phyloP scores from a whole-genome alignment of 2,113 vertebrate genomes.

The Periophthalmodon schlosseri region DNA sequence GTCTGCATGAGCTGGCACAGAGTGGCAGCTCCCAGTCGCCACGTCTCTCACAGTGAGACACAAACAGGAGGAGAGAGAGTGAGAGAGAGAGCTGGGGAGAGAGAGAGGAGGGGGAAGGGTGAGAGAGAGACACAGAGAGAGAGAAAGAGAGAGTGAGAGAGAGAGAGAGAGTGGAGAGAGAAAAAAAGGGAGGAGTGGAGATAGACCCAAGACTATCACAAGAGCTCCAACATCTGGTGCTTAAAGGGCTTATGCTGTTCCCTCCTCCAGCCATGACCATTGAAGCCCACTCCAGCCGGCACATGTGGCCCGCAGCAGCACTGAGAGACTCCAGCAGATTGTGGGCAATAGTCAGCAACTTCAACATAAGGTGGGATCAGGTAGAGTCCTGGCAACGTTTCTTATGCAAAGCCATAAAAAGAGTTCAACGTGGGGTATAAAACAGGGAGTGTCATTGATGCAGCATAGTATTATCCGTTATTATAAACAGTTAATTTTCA shows the following conservation, averaged over 20 bases:
- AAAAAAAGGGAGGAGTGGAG: slow-evolving; percentile 16
- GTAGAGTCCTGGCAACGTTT: slow-evolving; percentile 12
- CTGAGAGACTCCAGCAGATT: slow-evolving; percentile 6
- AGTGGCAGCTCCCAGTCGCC: slow-evolving; percentile 69
- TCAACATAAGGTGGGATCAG: slow-evolving; percentile 4
- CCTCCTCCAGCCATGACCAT: slow-evolving; percentile 44
- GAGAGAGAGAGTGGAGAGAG: too few species aligned
- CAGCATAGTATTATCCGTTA: neutral
- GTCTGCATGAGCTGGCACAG: slow-evolving; percentile 64
- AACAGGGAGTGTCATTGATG: neutral
- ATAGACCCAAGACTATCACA: slow-evolving; percentile 7
- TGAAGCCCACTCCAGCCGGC: slow-evolving; percentile 34
- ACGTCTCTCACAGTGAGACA: slow-evolving; percentile 74
- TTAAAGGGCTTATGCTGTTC: slow-evolving; percentile 39
- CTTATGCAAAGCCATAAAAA: slow-evolving; percentile 14
- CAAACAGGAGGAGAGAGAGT: slow-evolving; percentile 38
- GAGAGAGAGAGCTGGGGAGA: too few species aligned
- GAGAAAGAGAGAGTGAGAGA: too few species aligned
- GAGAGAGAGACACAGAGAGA: too few species aligned
- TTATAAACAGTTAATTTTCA: slow-evolving; percentile 47
- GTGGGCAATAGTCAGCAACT: slow-evolving; percentile 53
- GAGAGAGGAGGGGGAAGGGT: too few species aligned
- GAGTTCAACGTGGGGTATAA: neutral
- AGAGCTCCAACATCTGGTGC: slow-evolving; percentile 63
- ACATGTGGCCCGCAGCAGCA: slow-evolving; percentile 40